Evolutionary conservation across 1,140 invertebrate species (phyloP), one percentile per base, ranked within the genome.

Genomic region (Phthorimaea operculella): DNA sequence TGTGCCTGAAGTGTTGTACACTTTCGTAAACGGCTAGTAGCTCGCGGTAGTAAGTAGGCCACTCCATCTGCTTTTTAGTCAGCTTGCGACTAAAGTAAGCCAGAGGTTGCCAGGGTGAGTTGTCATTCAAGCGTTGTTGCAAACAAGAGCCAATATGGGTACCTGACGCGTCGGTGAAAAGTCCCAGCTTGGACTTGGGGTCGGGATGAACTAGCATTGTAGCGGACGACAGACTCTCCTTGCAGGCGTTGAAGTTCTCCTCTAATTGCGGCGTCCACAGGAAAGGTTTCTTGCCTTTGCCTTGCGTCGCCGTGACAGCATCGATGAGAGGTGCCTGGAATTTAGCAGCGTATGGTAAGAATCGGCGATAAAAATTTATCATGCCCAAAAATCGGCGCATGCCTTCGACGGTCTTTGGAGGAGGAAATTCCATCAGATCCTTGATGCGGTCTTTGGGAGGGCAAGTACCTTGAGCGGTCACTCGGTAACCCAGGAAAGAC

Each of bases 1-100:
- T 63, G 52, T 85, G 70, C 8, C 66, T 63, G 58, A 88, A 88
- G 51, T 82, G 71, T 55, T 80, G 69, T 0, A 87, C 60, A 28
- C 70, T 66, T 11, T 61, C 52, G 61, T 87, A 88, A 16, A 86
- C 77, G 0, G 81, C 87, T 4, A 87, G 52, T 1, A 88, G 59
- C 63, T 89, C 86, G 1, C 60, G 39, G 42, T 69, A 59, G 12
- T 65, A 66, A 14, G 62, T 53, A 16, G 59, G 63, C 55, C 79
- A 87, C 11, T 69, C 63, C 0, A 16, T 18, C 59, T 87, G 61
- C 0, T 66, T 54, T 4, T 28, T 7, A 9, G 18, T 63, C 1
- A 83, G 51, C 63, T 80, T 79, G 49, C 61, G 72, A 1, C 72
- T 83, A 47, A 79, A 83, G 50, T 81, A 86, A 15, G 48, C 71